phyloP scores from a whole-genome alignment of 2,797 vertebrate genomes.

The Gymnothorax reevesii region DNA sequence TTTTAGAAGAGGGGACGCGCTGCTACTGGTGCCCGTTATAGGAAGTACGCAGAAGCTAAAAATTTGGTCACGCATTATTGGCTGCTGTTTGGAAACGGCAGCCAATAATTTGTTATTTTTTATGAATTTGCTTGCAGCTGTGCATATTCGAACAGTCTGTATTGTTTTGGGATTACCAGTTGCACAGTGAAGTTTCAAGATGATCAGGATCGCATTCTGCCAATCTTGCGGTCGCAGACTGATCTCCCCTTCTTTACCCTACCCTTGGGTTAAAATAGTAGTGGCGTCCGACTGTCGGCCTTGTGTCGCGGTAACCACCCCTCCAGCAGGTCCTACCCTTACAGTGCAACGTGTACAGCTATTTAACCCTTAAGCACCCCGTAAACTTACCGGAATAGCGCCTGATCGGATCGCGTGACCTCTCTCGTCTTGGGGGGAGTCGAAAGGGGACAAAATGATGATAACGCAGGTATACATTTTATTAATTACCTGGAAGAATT shows the following conservation, averaged over 20 bases:
- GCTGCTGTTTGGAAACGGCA: not conserved
- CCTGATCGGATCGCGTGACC: no score
- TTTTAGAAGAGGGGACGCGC: constrained; percentile 52
- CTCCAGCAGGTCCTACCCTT: constrained; percentile 57
- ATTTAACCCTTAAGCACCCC: constrained; percentile 9
- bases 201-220: constrained; percentile 70
- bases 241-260: constrained; percentile 41
- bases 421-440: no score
- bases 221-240: constrained; percentile 45
- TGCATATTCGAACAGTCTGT: not conserved
- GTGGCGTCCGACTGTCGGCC: constrained; percentile 56
- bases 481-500: no score
- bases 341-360: constrained; percentile 46
- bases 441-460: no score
- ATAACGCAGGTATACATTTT: no score
- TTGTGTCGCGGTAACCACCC: constrained; percentile 65
- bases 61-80: not conserved
- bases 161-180: constrained; percentile 40
- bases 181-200: constrained; percentile 61
- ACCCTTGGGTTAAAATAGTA: constrained; percentile 63
- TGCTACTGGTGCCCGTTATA: constrained; percentile 53
- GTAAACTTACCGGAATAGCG: no score
- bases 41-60: constrained; percentile 43
- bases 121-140: not conserved
- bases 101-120: constrained; percentile 24